Evolutionary conservation across 1,140 invertebrate species (phyloP).

Genomic region (Popillia japonica): DNA sequence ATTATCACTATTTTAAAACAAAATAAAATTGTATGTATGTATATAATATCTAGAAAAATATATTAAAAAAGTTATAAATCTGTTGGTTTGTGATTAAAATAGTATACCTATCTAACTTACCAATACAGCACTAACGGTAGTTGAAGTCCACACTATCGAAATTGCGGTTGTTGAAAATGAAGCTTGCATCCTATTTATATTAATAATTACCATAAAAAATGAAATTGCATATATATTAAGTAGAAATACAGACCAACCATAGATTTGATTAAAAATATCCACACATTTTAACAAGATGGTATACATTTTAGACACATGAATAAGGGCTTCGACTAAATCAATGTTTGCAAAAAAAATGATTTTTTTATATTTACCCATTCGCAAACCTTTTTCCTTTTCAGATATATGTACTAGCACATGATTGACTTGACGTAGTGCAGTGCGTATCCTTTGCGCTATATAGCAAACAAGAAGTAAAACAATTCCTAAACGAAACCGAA

Average conservation of each 20-base stretch:
- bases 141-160: not conserved
- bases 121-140: not conserved
- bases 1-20: too few species aligned
- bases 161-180: too few species aligned
- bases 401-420: not conserved
- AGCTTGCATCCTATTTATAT: not conserved
- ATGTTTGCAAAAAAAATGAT: not conserved
- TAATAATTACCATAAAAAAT: not conserved
- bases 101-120: too few species aligned
- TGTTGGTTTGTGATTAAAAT: too few species aligned
- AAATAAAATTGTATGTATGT: too few species aligned
- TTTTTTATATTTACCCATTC: not conserved
- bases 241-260: not conserved
- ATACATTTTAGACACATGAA: not conserved
- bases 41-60: too few species aligned
- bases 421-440: not conserved
- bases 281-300: not conserved
- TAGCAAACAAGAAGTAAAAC: not conserved
- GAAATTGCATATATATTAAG: slow-evolving; percentile 19
- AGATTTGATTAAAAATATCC: not conserved
- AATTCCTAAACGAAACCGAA: not conserved
- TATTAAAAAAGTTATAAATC: too few species aligned
- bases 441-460: not conserved
- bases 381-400: not conserved
- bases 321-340: not conserved